Conservation (phyloP, 2,797 vertebrate species). For the Tadarida brasiliensis region DNA sequence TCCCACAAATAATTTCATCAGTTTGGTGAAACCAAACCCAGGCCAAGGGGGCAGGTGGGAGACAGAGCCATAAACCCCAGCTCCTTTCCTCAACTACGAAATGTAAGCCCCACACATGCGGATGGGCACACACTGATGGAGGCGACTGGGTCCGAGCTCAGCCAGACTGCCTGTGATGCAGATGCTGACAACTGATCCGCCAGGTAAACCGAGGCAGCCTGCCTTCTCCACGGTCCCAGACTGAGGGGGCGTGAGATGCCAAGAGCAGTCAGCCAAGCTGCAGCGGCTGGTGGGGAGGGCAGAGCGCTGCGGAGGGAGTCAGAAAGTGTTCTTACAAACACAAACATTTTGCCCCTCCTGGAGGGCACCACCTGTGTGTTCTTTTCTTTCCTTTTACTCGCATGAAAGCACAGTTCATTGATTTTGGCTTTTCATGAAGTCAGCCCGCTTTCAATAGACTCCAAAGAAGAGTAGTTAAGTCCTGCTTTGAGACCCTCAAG, state of each 20-base stretch:
- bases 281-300: background rate
- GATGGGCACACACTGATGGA: background rate
- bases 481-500: background rate
- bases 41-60: background rate
- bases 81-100: background rate
- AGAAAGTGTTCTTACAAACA: background rate
- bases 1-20: background rate
- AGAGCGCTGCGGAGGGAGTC: background rate
- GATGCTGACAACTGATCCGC: background rate
- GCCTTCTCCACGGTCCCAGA: background rate
- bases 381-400: background rate
- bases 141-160: background rate
- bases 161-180: background rate
- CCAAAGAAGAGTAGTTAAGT: background rate
- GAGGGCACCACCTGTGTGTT: background rate
- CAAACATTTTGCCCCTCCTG: background rate
- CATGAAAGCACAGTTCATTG: slow-evolving; percentile 38
- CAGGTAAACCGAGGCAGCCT: background rate
- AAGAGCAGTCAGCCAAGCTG: background rate
- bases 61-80: background rate
- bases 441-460: background rate
- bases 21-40: background rate
- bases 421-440: background rate
- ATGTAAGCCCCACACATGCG: background rate
- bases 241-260: fast-evolving